These are phyloP conservation scores for Drosophila arawakana DNA, from an alignment of 1,140 invertebrate species.

Conservation along the genomic window DNA sequence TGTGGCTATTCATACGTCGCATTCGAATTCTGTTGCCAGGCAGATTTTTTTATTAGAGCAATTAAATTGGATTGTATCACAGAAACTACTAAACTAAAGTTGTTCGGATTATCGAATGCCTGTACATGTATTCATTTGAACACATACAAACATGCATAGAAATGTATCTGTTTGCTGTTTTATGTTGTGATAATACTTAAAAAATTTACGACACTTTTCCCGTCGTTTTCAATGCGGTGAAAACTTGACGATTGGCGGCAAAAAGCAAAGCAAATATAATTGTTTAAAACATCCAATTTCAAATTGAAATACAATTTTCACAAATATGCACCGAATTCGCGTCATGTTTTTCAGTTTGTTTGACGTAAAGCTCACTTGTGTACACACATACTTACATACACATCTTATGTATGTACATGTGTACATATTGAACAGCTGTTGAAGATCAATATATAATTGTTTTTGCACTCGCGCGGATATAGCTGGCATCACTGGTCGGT, in stretches of 20 bases:
- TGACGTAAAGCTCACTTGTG: constrained; percentile 7
- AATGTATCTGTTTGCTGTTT: constrained; percentile 13
- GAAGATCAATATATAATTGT: background rate
- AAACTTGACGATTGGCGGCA: constrained; percentile 8
- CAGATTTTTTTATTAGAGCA: constrained; percentile 45
- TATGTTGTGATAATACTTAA: constrained; percentile 13
- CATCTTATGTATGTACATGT: constrained; percentile 1
- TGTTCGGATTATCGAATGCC: constrained; percentile 26
- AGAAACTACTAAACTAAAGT: constrained; percentile 23
- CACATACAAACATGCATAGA: constrained; percentile 7
- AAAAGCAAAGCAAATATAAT: constrained; percentile 10
- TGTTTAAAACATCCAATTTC: constrained; percentile 2
- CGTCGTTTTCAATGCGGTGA: constrained; percentile 11
- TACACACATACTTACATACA: constrained; percentile 6
- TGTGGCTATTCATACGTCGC: constrained; percentile 21
- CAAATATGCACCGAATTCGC: constrained; percentile 14
- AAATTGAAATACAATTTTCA: constrained; percentile 23
- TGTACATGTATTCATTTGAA: background rate
- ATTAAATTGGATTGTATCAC: constrained; percentile 42
- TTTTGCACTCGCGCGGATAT: background rate
- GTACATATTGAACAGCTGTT: constrained; percentile 9
- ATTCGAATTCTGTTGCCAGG: constrained; percentile 40
- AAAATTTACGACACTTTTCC: constrained; percentile 15
- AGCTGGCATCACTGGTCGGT: no score
- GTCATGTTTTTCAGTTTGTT: constrained; percentile 27